Percentiles rank a stretch among this genome's conserved stretches.
These are phyloP conservation scores for Microctonus brassicae DNA, from an alignment of 2,888 invertebrate species.

Conservation along the genomic window DNA sequence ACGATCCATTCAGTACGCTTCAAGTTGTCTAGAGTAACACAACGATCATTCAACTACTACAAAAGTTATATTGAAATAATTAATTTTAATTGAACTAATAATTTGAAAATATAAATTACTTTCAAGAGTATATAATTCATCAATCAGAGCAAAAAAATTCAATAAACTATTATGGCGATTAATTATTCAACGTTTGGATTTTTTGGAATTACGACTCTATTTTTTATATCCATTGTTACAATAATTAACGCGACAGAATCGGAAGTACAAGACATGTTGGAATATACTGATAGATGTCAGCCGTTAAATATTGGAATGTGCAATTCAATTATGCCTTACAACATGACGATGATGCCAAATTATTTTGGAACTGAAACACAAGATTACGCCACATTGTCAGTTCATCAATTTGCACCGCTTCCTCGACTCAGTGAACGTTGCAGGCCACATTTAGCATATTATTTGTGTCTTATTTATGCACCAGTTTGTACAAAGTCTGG, in stretches of 20 bases:
- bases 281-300: no score
- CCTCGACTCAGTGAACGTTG: constrained; percentile 97
- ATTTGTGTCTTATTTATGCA: constrained; percentile 94
- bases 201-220: constrained; percentile 34
- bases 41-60: no score
- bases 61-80: no score
- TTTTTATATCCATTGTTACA: constrained; percentile 34
- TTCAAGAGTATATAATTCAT: no score
- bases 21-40: no score
- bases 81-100: no score
- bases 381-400: constrained; percentile 93
- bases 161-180: background rate
- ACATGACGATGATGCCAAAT: constrained; percentile 96
- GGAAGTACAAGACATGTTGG: no score
- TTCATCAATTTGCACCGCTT: constrained; percentile 92
- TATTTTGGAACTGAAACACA: constrained; percentile 91
- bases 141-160: background rate
- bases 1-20: no score
- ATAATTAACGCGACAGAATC: no score
- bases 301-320: background rate
- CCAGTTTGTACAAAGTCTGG: constrained; percentile 96
- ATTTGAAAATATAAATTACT: background rate
- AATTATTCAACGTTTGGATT: background rate
- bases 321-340: background rate
- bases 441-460: constrained; percentile 94